These are phyloP conservation scores for Spodoptera exigua DNA, from an alignment of 2,888 invertebrate genomes.

Conservation along the genomic window DNA sequence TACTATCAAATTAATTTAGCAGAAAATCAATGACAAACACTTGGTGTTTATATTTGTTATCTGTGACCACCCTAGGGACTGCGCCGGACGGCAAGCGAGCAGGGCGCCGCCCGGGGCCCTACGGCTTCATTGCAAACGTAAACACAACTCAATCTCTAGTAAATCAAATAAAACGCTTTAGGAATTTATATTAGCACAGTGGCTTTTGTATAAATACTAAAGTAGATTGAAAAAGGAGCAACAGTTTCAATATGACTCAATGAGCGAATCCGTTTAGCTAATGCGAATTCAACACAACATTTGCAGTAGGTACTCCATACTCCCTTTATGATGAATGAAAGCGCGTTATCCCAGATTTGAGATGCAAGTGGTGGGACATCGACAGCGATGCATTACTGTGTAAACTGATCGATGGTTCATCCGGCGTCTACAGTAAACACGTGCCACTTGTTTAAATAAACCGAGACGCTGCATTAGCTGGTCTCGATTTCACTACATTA, in stretches of 20 bases:
- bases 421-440: slow-evolving; percentile 86
- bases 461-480: slow-evolving; percentile 85
- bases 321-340: slow-evolving; percentile 50
- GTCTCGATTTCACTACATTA: slow-evolving; percentile 88
- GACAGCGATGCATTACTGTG: slow-evolving; percentile 85
- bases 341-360: slow-evolving; percentile 53
- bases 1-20: slow-evolving; percentile 85
- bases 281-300: slow-evolving; percentile 11
- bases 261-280: not conserved
- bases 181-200: slow-evolving; percentile 52
- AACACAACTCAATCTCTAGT: slow-evolving; percentile 82
- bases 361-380: slow-evolving; percentile 76
- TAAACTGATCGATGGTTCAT: slow-evolving; percentile 88
- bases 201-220: slow-evolving; percentile 16
- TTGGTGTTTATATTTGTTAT: slow-evolving; percentile 78
- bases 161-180: slow-evolving; percentile 79
- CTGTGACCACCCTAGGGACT: slow-evolving; percentile 77
- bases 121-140: slow-evolving; percentile 81
- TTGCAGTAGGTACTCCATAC: slow-evolving; percentile 24
- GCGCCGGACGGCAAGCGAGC: slow-evolving; percentile 53
- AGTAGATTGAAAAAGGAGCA: not conserved
- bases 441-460: slow-evolving; percentile 89
- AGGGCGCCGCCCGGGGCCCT: slow-evolving; percentile 60
- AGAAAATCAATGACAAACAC: slow-evolving; percentile 87
- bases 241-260: not conserved